Base-by-base conservation (phyloP, 2,113 vertebrate genomes). In the Tetrax tetrax region DNA sequence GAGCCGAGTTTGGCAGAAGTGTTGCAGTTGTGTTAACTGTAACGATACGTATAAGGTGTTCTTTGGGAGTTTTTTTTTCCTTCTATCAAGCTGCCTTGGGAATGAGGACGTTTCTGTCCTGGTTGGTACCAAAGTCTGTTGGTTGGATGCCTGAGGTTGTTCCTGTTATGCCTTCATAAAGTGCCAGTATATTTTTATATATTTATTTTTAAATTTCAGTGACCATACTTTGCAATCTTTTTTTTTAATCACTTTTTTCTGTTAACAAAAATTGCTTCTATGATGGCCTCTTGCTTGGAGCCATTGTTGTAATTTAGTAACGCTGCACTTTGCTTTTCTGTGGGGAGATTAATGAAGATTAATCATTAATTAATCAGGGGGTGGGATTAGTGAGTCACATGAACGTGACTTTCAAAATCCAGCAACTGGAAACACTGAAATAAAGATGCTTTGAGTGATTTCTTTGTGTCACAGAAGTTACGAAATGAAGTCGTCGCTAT, bases 181-280 rank as follows among this genome's bases (percentile, higher is more conserved):
- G 65, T 90, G 76, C 77, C 82, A 91, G 27, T 87, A 31, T 79
- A 33, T 83, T 92, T 95, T 82, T 61, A 27, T 79, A 79, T 15
- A n/a, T n/a, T n/a, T n/a, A n/a, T 88, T 95, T 95, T 93, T 92
- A 61, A 20, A 63, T 61, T 79, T 91, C 81, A 64, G 57, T 74
- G 48, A 68, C 17, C 29, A 29, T 82, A 53, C 12, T n/a, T 79
- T 56, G 56, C 60, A 47, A 7, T 66, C 5, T 41, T 43, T 81
- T 14, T 43, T 81, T 14, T 74, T 14, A 77, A 66, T 75, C 25
- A 82, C 14, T 5, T 63, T 90, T 90, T 92, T 74, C 15, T 74
- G 11, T 61, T 76, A 48, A 6, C 29, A 81, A 13, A 63, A 87
- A 70, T 47, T 47, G 6, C 37, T 78, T 65, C 47, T 66, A 8